Percentiles rank a stretch among this genome's conserved stretches.
Conservation (phyloP, 2,113 vertebrate genomes). For the Cottus gobio region DNA sequence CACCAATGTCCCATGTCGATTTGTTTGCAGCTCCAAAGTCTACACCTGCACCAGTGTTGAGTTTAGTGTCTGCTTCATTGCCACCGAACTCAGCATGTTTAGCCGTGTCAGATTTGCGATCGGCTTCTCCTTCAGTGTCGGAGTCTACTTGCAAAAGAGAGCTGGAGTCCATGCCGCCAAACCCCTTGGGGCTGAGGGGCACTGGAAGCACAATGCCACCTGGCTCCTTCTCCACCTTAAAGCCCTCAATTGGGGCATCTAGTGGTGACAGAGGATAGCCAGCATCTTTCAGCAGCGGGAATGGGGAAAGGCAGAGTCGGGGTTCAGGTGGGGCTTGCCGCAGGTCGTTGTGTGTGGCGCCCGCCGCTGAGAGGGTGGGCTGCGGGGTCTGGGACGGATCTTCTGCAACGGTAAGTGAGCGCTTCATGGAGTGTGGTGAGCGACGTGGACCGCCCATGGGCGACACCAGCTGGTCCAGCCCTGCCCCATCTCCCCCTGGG, state of each 20-base stretch:
- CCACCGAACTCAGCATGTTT: slow-evolving; percentile 9
- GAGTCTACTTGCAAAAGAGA: neutral
- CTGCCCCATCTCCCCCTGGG: slow-evolving; percentile 79
- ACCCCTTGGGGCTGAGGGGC: slow-evolving; percentile 61
- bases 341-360: slow-evolving; percentile 72
- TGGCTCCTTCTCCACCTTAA: slow-evolving; percentile 67
- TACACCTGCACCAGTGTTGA: neutral
- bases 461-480: slow-evolving; percentile 75
- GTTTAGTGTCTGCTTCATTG: neutral
- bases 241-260: slow-evolving; percentile 80
- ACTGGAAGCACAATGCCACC: slow-evolving; percentile 74
- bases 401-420: slow-evolving; percentile 89
- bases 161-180: slow-evolving; percentile 13
- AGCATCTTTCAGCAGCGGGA: slow-evolving; percentile 66
- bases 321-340: slow-evolving; percentile 62
- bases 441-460: slow-evolving; percentile 76
- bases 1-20: neutral
- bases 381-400: slow-evolving; percentile 82
- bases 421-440: slow-evolving; percentile 82
- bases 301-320: slow-evolving; percentile 59
- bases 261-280: slow-evolving; percentile 71
- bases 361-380: slow-evolving; percentile 69
- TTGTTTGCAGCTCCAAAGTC: slow-evolving; percentile 35
- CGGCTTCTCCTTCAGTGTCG: neutral
- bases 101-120: neutral